A percentile compares a stretch with the other conserved stretches of the same genome.
Conservation (phyloP, 2,113 vertebrate species). For the Heterotis niloticus region DNA sequence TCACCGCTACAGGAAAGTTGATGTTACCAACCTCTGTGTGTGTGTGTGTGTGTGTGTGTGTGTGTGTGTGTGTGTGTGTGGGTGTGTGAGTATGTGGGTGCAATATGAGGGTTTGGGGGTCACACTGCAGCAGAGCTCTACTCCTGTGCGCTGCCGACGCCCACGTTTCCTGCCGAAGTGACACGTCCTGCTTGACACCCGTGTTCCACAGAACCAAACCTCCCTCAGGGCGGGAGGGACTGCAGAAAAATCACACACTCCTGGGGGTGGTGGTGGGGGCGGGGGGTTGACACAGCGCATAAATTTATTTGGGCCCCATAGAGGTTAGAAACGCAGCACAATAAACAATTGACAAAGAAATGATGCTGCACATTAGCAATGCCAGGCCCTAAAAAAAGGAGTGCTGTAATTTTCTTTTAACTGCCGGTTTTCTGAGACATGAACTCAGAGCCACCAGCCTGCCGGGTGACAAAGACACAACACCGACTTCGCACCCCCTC, state of each 20-base stretch:
- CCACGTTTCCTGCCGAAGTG: slow-evolving; percentile 6
- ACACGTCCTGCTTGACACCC: slow-evolving; percentile 11
- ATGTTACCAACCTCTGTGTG: background rate
- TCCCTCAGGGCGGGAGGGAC: background rate
- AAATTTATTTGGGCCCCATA: background rate
- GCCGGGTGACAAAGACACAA: background rate
- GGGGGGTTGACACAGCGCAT: background rate
- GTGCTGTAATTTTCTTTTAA: background rate
- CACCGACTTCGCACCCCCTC: background rate
- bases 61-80: slow-evolving; percentile 13
- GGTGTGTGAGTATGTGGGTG: slow-evolving; percentile 5
- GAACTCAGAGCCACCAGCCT: background rate
- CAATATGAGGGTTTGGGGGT: background rate
- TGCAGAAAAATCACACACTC: background rate
- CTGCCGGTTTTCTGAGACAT: background rate
- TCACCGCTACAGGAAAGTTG: background rate
- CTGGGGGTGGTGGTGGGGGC: no score
- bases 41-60: background rate
- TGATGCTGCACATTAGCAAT: no score
- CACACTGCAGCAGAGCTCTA: background rate
- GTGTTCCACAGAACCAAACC: background rate
- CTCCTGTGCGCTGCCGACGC: slow-evolving; percentile 11
- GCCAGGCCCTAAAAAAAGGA: background rate
- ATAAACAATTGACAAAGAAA: background rate
- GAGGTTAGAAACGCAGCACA: background rate